Evolutionary conservation across 2,797 vertebrate genomes (phyloP), one percentile per base, ranked within the genome.

Genomic region (Novumbra hubbsi): DNA sequence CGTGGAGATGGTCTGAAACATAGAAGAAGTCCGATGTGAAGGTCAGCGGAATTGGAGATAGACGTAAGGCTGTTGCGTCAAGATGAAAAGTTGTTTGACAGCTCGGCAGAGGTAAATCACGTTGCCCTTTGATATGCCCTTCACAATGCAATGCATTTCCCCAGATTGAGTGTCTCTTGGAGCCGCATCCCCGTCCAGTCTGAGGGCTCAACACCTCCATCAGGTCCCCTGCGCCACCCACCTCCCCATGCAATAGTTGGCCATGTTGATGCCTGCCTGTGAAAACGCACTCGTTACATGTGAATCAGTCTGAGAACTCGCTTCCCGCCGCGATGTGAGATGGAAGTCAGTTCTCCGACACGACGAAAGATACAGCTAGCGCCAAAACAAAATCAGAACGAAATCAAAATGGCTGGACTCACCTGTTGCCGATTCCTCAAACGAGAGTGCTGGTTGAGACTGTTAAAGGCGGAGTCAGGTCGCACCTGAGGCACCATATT

Each of bases 141-240:
- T 92, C 92, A 92, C 94, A 94, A 90, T 93, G 91, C 90, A 83
- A 87, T 91, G 92, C 91, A 93, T 78, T 73, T 92, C 90, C 91
- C 82, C 86, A 66, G 57, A 90, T 93, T 93, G 73, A 80, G 91
- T 81, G 90, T 93, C 92, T 88, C 84, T 81, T 72, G 28, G 81
- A 77, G 86, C 82, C 84, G 84, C 82, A 85, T 77, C 48, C 82
- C 82, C 86, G 91, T 90, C 91, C 90, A 83, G 94, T 95, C 96
- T 97, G 95, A 95, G 95, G 96, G 96, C 96, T 93, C 96, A 98
- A 95, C 94, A 92, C 94, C 91, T 95, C 93, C 95, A 76, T 95
- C 92, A 94, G 95, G 95, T 94, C 91, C 88, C 86, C 87, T 73
- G 76, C 71, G 77, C 80, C 90, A 89, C 91, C 84, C 90, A 86